phyloP scores from a whole-genome alignment of 2,113 vertebrate species.

The Asarcornis scutulata region DNA sequence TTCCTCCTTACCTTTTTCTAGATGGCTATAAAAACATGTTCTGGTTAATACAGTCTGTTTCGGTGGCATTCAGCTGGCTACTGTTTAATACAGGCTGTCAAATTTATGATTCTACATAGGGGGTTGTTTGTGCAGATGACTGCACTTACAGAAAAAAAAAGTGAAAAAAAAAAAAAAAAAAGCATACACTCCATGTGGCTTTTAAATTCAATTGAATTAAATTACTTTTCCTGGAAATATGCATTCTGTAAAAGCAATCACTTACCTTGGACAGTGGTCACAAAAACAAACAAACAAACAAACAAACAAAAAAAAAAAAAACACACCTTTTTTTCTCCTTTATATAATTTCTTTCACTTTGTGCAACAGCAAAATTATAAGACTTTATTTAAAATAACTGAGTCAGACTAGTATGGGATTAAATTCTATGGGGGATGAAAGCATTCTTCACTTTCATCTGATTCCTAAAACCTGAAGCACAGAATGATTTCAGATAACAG shows the following conservation, averaged over 20 bases:
- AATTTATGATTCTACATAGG: not conserved
- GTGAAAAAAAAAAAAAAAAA: not conserved
- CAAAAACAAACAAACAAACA: not conserved
- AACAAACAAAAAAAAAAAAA: not conserved
- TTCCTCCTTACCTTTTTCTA: not conserved
- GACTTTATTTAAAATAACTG: constrained; percentile 34
- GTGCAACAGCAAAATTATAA: constrained; percentile 23
- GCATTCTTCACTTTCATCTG: constrained; percentile 56
- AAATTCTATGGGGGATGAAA: constrained; percentile 51
- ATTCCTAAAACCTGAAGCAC: constrained; percentile 56
- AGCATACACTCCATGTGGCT: not conserved
- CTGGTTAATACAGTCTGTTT: not conserved
- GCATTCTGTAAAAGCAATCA: not conserved
- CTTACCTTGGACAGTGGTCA: not conserved
- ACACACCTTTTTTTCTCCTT: not conserved
- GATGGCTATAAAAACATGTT: not conserved
- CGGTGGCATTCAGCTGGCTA: not conserved
- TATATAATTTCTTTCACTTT: not conserved
- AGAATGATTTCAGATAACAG: constrained; percentile 56
- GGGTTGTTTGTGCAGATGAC: not conserved
- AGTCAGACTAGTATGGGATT: constrained; percentile 9
- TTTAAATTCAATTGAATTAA: not conserved
- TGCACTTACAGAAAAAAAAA: not conserved
- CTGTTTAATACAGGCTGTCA: not conserved
- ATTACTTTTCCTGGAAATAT: not conserved